Evolutionary conservation across 2,797 vertebrate species (phyloP), one percentile per base, ranked within the genome.

Genomic region (Schizopygopsis malacanthus): DNA sequence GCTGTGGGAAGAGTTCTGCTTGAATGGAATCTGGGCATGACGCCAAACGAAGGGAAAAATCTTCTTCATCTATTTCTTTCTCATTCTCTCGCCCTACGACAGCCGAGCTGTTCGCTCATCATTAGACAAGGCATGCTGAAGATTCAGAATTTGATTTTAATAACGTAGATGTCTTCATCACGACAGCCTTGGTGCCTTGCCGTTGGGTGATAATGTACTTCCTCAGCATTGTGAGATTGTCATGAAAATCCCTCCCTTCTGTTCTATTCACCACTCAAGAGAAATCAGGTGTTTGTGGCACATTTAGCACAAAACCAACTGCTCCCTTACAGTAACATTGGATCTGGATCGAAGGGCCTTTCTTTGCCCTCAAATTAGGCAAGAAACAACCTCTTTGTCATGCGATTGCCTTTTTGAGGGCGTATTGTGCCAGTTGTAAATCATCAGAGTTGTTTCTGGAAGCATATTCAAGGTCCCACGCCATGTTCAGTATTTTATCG

Each of bases 41-140:
- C 95, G 98, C 98, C 98, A 99, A 97, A 97, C 95, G 95, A 97
- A 98, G 94, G 95, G 95, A 95, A 97, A 96, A 97, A 92, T 89
- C 87, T 71, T 79, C 67, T 71, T 50, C 65, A 28, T 85, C 77
- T 80, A 37, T 61, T 75, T 47, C 84, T 83, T 80, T 52, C 93
- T 92, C 90, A 92, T 95, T 98, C 95, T 96, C 95, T 97, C 97
- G 96, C 95, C 94, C 95, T 97, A 94, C 93, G 96, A 96, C 96
- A 95, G 96, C 94, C 96, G 93, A 93, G 95, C 95, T 96, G 95
- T 95, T 94, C 91, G 89, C 91, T 96, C 95, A 92, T 98, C 96
- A 97, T 98, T 98, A 96, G 95, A 94, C 94, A 94, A 96, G 96
- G 94, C 95, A 94, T 95, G 96, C 94, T 94, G 97, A 96, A 94